Evolutionary conservation across 1,140 invertebrate genomes (phyloP), one percentile per base, ranked within the genome.

Genomic region (Papilio dardanus): DNA sequence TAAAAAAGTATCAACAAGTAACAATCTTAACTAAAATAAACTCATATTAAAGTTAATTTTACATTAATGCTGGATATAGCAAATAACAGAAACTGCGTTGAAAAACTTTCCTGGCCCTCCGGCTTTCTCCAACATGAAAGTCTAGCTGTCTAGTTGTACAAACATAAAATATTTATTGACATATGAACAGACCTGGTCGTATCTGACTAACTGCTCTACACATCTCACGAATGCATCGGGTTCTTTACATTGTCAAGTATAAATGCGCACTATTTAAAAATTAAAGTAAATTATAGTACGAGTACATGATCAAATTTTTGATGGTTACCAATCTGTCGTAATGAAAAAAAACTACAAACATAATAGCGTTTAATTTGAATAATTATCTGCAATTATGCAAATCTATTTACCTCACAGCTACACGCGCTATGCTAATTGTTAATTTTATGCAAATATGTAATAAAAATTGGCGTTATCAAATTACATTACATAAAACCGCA

Each of bases 401-500:
- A 54, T 24, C 19, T 24, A 21, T 21, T 54, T 24, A 10, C 8
- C n/a, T 10, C 14, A n/a, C n/a, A 46, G n/a, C 16, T n/a, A 21
- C 21, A 54, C 50, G 50, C 19, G n/a, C 42, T 46, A 46, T 46
- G 42, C 42, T 19, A 46, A 46, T 46, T 46, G n/a, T 5, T 46
- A 46, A 46, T 46, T 6, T 19, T 19, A 46, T 46, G 42, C 16
- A n/a, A 19, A 19, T n/a, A 37, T 46, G 42, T 46, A 24, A 8
- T 8, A 24, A 54, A 46, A 54, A 28, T 2, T 62, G 24, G 12
- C 10, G 4, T 62, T 62, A 62, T 62, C 54, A 14, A 62, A 24
- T 62, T 14, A 62, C 24, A 62, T 62, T 62, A 28, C 12, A 62
- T 62, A 62, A 28, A 62, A 62, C 54, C 54, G 24, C 24, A 62